Base-by-base conservation (phyloP, 2,113 vertebrate genomes). In the Sander lucioperca region DNA sequence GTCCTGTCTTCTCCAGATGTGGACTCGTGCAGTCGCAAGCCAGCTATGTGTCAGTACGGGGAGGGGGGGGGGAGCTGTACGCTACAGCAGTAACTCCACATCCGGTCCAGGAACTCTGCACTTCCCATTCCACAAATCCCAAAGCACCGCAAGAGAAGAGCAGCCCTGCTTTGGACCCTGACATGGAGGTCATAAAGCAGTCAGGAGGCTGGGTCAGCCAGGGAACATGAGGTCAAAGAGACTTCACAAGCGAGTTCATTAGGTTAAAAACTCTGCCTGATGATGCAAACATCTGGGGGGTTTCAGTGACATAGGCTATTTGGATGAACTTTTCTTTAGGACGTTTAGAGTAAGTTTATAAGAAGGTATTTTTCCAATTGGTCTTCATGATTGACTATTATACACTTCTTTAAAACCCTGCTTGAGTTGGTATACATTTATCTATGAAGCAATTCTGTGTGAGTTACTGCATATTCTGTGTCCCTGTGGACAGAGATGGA, bases 91-190 rank as follows among this genome's bases (percentile, higher is more conserved):
- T 66, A 84, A 88, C 65, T 88, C 85, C 82, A 95, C 93, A 95
- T 95, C 95, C 95, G 94, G 93, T 91, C 77, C 67, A 75, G 27
- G 74, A 91, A 85, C 68, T 79, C 69, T 82, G 80, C 83, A 92
- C 91, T 94, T 94, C 89, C 92, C 93, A 93, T 90, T 93, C 83
- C 83, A 45, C 54, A 86, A 87, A 82, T 84, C 87, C 87, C 89
- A 84, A 79, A 87, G 7, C 58, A 68, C 51, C 75, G 36, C 36
- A 63, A 56, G 19, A 67, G 58, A 25, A 71, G 30, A 65, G 51
- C 56, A 68, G 23, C 57, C 86, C 83, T 3, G 66, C 47, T 9
- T 3, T 71, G 84, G 92, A 82, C 86, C 69, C 79, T 69, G 70
- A 77, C 65, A 30, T 0, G 14, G 4, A 33, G 58, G 65, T 72